These are phyloP conservation scores for Wasmannia auropunctata DNA, from an alignment of 1,140 invertebrate genomes.

Conservation along the genomic window DNA sequence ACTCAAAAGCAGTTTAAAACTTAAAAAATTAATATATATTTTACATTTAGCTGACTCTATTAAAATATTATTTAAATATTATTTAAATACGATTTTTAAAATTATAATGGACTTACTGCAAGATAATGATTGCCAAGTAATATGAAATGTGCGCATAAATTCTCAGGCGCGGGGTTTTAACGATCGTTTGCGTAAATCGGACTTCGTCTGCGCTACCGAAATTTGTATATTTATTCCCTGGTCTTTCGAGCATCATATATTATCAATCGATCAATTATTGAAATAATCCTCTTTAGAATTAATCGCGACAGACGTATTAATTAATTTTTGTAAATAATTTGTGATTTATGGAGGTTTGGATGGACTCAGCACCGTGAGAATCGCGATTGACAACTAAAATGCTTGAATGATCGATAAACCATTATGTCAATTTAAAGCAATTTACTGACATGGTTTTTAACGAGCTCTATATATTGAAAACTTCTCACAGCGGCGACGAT, in stretches of 20 bases:
- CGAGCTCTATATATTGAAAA: background rate
- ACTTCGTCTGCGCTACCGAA: background rate
- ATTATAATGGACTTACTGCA: background rate
- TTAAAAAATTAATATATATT: constrained; percentile 31
- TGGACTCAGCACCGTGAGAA: constrained; percentile 49
- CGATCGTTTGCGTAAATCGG: background rate
- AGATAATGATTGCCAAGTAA: background rate
- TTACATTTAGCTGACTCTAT: background rate
- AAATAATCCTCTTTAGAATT: constrained; percentile 42
- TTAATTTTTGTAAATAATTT: constrained; percentile 77
- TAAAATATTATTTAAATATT: constrained; percentile 19
- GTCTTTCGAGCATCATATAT: constrained; percentile 9
- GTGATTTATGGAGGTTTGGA: constrained; percentile 78
- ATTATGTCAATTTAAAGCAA: background rate
- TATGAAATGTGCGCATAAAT: background rate
- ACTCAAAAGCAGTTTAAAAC: background rate
- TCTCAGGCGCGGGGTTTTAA: background rate
- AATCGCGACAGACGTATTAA: constrained; percentile 53
- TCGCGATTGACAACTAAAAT: background rate
- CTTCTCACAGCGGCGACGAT: constrained; percentile 47
- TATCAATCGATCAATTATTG: constrained; percentile 38
- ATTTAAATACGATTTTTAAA: background rate
- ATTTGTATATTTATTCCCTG: constrained; percentile 69
- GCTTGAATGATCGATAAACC: background rate
- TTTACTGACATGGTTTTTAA: constrained; percentile 6